Percentiles rank a stretch among this genome's conserved stretches.
Evolutionary conservation across 2,888 invertebrate genomes (phyloP).

Genomic region (Metallyticus violacea): DNA sequence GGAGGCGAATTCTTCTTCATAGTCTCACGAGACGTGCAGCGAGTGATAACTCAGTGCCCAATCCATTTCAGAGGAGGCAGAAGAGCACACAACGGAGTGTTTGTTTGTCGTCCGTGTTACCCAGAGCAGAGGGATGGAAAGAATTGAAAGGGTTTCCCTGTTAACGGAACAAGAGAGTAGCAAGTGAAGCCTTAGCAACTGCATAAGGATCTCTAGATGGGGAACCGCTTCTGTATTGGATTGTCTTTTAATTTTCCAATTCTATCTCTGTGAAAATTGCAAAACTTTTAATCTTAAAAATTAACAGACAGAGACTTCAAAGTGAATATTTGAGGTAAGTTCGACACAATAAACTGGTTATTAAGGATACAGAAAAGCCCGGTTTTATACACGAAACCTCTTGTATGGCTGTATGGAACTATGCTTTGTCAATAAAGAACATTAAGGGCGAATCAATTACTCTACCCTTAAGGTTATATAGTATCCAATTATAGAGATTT

Average conservation of each 20-base stretch:
- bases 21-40: background rate
- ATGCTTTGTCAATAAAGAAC: too few relatives aligned
- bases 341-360: too few relatives aligned
- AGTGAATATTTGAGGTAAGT: too few relatives aligned
- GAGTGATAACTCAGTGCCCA: background rate
- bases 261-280: background rate
- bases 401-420: too few relatives aligned
- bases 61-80: background rate
- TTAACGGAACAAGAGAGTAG: background rate
- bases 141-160: background rate
- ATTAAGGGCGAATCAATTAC: too few relatives aligned
- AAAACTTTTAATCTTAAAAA: too few relatives aligned
- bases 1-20: background rate
- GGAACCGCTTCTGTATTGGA: background rate
- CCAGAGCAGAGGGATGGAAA: background rate
- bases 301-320: too few relatives aligned
- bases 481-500: too few relatives aligned
- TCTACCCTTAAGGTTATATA: too few relatives aligned
- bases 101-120: constrained; percentile 15
- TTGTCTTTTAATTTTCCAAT: background rate
- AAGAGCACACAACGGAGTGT: background rate
- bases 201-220: background rate
- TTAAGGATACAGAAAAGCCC: too few relatives aligned
- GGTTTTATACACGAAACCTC: too few relatives aligned
- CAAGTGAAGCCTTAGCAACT: background rate